These are phyloP conservation scores for Micrastur ruficollis DNA, from an alignment of 2,797 vertebrate genomes.

Conservation along the genomic window DNA sequence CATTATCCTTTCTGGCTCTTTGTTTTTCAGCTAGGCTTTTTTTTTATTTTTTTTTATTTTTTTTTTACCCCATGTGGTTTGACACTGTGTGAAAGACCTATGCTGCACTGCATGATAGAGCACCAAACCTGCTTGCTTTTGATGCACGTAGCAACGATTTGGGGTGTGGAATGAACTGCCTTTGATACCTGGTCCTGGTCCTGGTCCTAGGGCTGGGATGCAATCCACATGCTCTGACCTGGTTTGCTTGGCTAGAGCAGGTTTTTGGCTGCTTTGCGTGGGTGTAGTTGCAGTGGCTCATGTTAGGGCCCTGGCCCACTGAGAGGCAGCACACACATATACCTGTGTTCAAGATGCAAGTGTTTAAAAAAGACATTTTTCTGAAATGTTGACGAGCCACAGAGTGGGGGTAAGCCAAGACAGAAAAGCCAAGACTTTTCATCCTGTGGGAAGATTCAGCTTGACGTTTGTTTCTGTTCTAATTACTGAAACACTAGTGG, in stretches of 20 bases:
- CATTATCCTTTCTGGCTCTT: background rate
- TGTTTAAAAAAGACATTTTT: background rate
- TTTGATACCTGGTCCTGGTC: background rate
- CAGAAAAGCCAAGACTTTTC: background rate
- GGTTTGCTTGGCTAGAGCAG: background rate
- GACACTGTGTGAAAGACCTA: background rate
- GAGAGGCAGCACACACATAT: background rate
- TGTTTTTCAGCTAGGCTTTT: background rate
- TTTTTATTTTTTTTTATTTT: background rate
- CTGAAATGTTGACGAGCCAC: background rate
- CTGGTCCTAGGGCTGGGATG: background rate
- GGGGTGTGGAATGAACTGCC: background rate
- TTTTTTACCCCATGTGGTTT: background rate
- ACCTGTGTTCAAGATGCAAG: background rate
- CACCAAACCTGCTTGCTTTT: background rate
- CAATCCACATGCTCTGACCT: background rate
- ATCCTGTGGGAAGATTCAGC: background rate
- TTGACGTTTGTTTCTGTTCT: background rate
- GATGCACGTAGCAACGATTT: background rate
- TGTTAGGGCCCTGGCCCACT: background rate
- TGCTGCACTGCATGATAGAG: background rate
- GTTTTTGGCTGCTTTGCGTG: background rate
- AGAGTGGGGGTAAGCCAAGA: background rate
- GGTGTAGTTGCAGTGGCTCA: background rate
- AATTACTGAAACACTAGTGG: background rate